Evolutionary conservation across 2,113 vertebrate genomes (phyloP), one percentile per base, ranked within the genome.

Genomic region (Chloebia gouldiae): DNA sequence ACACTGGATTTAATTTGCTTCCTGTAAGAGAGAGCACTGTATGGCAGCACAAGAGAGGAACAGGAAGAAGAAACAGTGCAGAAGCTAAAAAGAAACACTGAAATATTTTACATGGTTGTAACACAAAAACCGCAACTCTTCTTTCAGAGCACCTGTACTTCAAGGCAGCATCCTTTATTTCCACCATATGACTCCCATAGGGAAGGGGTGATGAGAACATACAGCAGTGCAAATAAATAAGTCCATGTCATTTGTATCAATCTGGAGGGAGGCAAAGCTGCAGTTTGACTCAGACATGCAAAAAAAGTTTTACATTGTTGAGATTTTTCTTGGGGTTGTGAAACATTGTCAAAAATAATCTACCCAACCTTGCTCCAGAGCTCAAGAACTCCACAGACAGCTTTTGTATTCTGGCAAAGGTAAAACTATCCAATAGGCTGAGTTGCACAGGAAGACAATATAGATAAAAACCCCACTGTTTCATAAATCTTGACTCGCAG

Each of bases 301-400:
- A 84, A 56, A 3, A 28, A 81, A 92, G 33, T n/a, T 91, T 87
- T 73, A 70, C 22, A 27, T 23, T 17, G 16, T 23, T 59, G 23
- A 81, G 56, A 71, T 70, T 87, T 85, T 78, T 60, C 30, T 73
- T 47, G 15, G 11, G 13, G 4, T 70, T 81, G 28, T n/a, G 71
- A 28, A 78, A 59, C 28, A 30, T 51, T 51, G 20, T 37, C 39
- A 87, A 81, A 93, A 93, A 78, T 53, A 89, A 90, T 35, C 60
- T 61, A 70, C 35, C 31, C 8, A 10, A 53, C 33, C 60, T 60
- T 57, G 50, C 50, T 81, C 37, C 42, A 69, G 56, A 56, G 42
- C 37, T 77, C 37, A 53, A 53, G 64, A 91, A 53, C 47, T 84
- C 60, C 28, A 30, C 51, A 37, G 23, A 21, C 18, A 82, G 25